Evolutionary conservation across 2,888 invertebrate species (phyloP).

Genomic region (Cosmia trapezina): DNA sequence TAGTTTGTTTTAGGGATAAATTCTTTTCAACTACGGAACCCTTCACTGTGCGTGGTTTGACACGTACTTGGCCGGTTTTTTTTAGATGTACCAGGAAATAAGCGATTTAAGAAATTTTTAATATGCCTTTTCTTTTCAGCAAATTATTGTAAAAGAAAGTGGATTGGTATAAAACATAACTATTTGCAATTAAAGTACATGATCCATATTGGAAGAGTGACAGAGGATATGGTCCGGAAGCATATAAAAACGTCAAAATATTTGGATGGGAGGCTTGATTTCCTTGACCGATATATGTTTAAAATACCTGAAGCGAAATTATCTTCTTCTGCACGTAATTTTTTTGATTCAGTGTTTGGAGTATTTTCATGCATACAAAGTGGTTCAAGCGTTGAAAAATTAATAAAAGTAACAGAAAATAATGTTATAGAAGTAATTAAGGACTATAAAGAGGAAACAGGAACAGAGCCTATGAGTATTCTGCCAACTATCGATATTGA

Average conservation of each 20-base stretch:
- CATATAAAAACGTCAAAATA: constrained; percentile 21
- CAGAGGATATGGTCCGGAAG: neutral
- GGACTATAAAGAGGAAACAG: neutral
- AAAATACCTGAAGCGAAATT: constrained; percentile 2
- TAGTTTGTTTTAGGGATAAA: too few species aligned
- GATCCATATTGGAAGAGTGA: constrained; percentile 14
- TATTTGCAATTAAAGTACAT: constrained; percentile 38
- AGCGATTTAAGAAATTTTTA: neutral
- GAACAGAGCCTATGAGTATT: constrained; percentile 33
- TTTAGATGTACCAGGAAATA: neutral
- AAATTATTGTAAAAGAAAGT: constrained; percentile 7
- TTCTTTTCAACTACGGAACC: too few species aligned
- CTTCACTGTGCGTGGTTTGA: too few species aligned
- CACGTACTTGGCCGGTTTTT: too few species aligned
- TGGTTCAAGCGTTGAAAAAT: constrained; percentile 14
- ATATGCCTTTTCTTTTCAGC: constrained; percentile 37
- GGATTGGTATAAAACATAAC: constrained; percentile 6
- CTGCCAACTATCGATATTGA: constrained; percentile 22
- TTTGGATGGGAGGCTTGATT: constrained; percentile 43
- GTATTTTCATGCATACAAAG: neutral
- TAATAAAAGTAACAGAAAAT: constrained; percentile 18
- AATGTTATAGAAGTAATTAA: constrained; percentile 14
- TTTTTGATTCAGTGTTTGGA: constrained; percentile 11
- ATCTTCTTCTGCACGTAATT: constrained; percentile 2
- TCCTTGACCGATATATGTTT: constrained; percentile 34